Evolutionary conservation across 2,113 vertebrate genomes (phyloP).

Genomic region (Muntiacus muntjak): DNA sequence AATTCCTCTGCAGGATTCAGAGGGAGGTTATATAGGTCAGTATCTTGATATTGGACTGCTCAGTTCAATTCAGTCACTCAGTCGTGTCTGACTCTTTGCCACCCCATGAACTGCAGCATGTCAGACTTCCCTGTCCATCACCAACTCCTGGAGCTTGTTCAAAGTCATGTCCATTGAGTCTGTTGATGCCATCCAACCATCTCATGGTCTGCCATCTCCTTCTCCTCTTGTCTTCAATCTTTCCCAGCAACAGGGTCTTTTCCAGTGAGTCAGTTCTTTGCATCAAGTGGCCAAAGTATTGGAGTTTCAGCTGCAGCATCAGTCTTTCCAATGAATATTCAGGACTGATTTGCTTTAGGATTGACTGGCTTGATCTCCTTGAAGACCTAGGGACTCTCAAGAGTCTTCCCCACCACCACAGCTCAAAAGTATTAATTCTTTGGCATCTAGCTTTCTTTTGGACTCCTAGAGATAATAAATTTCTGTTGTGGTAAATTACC

Average conservation of each 20-base stretch:
- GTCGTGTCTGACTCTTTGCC: rapidly evolving
- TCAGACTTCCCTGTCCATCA: not conserved
- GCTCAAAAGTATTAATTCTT: not conserved
- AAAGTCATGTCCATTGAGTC: not conserved
- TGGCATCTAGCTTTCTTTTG: not conserved
- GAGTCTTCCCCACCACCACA: not conserved
- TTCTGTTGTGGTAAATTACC: not conserved
- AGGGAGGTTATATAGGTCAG: not conserved
- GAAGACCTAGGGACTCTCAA: not conserved
- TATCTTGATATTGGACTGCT: not conserved
- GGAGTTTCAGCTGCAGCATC: not conserved
- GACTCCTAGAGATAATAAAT: not conserved
- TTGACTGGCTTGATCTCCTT: not conserved
- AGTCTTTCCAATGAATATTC: not conserved
- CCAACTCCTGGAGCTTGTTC: not conserved
- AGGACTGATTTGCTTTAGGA: not conserved
- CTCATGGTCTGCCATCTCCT: not conserved
- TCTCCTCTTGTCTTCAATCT: not conserved
- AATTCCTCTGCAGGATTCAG: not conserved
- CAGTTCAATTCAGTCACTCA: not conserved
- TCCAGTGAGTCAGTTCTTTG: not conserved
- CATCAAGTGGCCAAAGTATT: not conserved
- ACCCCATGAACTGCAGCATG: not conserved
- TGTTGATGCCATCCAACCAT: not conserved
- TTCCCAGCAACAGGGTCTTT: not conserved